Evolutionary conservation across 2,113 vertebrate species (phyloP).

Genomic region (Eulemur macaco): DNA sequence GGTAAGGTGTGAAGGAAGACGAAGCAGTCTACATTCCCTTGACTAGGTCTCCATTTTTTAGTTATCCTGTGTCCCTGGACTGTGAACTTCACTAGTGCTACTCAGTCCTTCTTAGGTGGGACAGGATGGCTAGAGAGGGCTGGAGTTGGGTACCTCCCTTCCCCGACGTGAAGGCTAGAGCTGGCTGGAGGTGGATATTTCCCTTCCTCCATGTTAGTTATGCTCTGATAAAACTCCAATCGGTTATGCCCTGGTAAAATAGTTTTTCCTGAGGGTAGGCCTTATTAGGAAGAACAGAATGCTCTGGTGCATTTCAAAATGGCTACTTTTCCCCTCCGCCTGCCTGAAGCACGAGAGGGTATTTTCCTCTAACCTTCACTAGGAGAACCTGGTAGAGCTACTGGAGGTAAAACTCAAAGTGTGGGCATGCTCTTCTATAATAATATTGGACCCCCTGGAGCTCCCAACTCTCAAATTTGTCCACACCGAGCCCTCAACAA

Average conservation of each 20-base stretch:
- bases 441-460: neutral
- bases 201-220: neutral
- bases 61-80: neutral
- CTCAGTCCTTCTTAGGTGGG: neutral
- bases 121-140: neutral
- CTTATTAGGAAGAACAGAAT: neutral
- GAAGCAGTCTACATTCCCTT: neutral
- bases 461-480: neutral
- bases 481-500: neutral
- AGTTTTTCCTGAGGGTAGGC: neutral
- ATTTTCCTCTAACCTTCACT: slow-evolving; percentile 16
- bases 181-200: neutral
- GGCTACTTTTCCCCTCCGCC: neutral
- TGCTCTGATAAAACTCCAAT: neutral
- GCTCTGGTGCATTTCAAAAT: neutral
- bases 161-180: neutral
- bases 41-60: neutral
- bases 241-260: neutral
- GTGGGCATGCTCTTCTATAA: neutral
- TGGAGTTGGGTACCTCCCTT: neutral
- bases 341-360: neutral
- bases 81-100: neutral
- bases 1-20: neutral
- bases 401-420: neutral
- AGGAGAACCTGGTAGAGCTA: neutral